Conservation (phyloP, 2,888 invertebrate species). For the Mythimna lalbum region DNA sequence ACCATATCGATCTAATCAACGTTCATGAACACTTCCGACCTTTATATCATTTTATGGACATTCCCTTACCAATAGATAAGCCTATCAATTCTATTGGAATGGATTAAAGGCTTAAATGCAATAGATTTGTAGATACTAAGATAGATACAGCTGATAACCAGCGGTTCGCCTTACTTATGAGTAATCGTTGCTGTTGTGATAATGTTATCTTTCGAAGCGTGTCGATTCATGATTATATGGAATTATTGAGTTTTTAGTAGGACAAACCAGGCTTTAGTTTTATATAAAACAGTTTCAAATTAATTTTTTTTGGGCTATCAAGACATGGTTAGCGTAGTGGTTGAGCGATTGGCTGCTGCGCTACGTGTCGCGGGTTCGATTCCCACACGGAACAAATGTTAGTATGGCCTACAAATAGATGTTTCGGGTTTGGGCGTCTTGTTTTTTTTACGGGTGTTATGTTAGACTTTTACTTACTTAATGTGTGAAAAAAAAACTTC, state of each 20-base stretch:
- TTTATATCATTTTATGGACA: constrained; percentile 36
- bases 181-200: constrained; percentile 41
- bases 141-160: constrained; percentile 37
- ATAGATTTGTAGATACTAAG: constrained; percentile 42
- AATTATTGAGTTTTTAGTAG: constrained; percentile 5
- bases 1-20: constrained; percentile 28
- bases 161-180: constrained; percentile 37
- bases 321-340: neutral
- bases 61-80: constrained; percentile 40
- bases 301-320: neutral
- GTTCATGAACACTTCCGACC: constrained; percentile 29
- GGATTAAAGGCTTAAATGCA: constrained; percentile 50
- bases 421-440: no score
- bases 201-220: constrained; percentile 18
- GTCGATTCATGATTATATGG: constrained; percentile 19
- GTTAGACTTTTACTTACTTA: neutral
- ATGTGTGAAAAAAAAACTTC: neutral
- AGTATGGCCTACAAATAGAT: no score
- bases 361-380: no score
- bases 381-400: no score
- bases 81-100: constrained; percentile 44
- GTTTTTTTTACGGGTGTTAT: no score
- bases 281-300: neutral
- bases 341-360: no score
- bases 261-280: neutral